Base-by-base conservation (phyloP, 2,113 vertebrate species). In the Sturnira hondurensis region DNA sequence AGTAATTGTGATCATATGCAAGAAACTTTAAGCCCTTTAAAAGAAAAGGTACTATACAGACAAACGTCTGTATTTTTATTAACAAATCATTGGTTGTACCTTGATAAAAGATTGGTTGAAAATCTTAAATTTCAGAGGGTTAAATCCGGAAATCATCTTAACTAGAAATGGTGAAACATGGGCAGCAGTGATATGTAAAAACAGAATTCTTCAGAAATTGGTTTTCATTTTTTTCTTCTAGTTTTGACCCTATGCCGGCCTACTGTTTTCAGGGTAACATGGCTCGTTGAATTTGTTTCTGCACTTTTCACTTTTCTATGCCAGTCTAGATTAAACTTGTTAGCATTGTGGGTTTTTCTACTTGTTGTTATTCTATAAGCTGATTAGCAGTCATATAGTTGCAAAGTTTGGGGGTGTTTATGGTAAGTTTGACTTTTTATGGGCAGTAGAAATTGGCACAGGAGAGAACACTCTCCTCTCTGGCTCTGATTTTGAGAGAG, bases 101-200 rank as follows among this genome's bases (percentile, higher is more conserved):
- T 96, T 93, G 85, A 94, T 63, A 95, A 95, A 77, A 41, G 85
- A 71, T 74, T 92, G 28, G 8, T 24, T 47, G 38, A 61, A 96
- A 82, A 68, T 68, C 8, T 47, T 61, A 28, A 50, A 38, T 90
- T 92, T 86, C 73, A 61, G 38, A 88, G 52, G 31, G 52, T 95
- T 63, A 87, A 90, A 50, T 77, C 54, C 76, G 88, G 54, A 97
- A 96, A 92, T 58, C 38, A 56, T 73, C 31, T 52, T 36, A 95
- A 58, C 41, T 82, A 76, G 71, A 86, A 77, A 52, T 67, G 58
- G 52, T 63, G 41, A 33, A 56, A 14, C 54, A n/a, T 33, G 47
- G 54, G 43, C 74, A 43, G 31, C 12, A 8, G 58, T 63, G 61
- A 38, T 73, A 38, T 19, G 11, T n/a, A 78, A 61, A 52, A 52